Conservation (phyloP, 1,140 invertebrate species). For the Probaryconus sp. region DNA sequence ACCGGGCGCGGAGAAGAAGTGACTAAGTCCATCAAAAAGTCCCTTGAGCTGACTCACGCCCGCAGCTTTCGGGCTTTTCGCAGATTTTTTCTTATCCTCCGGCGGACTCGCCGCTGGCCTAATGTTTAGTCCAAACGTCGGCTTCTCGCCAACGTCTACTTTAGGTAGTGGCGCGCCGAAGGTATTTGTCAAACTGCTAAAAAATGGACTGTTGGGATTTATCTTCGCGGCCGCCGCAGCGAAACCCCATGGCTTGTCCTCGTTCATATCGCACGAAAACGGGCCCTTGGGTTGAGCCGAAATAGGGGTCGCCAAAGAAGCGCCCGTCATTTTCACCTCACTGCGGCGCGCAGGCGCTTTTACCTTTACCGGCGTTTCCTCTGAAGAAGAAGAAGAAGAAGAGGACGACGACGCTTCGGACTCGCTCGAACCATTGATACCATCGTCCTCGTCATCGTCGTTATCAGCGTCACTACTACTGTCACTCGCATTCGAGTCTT, state of each 20-base stretch:
- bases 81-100: constrained; percentile 23
- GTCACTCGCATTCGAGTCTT: constrained; percentile 62
- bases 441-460: constrained; percentile 65
- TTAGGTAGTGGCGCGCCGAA: constrained; percentile 70
- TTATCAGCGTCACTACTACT: constrained; percentile 62
- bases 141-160: constrained; percentile 69
- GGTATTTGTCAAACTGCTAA: constrained; percentile 72
- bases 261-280: constrained; percentile 72
- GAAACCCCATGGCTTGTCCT: constrained; percentile 87
- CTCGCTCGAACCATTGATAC: constrained; percentile 72
- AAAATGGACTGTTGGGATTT: constrained; percentile 68
- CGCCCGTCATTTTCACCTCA: too few species aligned
- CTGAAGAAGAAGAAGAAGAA: constrained; percentile 68
- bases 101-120: constrained; percentile 59
- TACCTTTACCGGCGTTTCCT: constrained; percentile 42
- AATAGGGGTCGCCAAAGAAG: neutral
- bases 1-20: constrained; percentile 86
- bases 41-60: constrained; percentile 84
- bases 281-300: constrained; percentile 66
- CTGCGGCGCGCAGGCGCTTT: neutral
- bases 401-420: constrained; percentile 66
- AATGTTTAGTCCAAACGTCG: constrained; percentile 70
- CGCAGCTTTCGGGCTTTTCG: constrained; percentile 53
- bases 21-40: constrained; percentile 90
- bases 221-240: constrained; percentile 82